Evolutionary conservation across 2,888 invertebrate genomes (phyloP).

Genomic region (Subacronicta megacephala): DNA sequence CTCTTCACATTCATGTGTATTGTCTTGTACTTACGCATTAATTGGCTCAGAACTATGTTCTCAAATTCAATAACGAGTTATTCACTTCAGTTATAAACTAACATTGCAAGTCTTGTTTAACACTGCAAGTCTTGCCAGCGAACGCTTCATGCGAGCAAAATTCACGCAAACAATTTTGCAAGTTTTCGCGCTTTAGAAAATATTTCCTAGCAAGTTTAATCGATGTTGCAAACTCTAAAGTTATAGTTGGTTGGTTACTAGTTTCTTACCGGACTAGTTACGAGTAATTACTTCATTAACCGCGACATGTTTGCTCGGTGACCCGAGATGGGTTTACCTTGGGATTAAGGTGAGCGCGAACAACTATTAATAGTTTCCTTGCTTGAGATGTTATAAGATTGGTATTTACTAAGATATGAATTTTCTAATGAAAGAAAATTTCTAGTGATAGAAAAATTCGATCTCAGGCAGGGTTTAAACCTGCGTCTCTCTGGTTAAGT

Average conservation of each 20-base stretch:
- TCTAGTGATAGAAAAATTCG: too few relatives aligned
- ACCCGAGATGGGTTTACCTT: constrained; percentile 34
- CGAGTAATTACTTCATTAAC: constrained; percentile 56
- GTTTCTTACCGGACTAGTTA: constrained; percentile 46
- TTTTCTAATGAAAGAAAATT: too few relatives aligned
- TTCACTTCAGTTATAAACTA: neutral
- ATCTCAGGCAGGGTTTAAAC: too few relatives aligned
- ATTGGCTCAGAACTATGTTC: neutral
- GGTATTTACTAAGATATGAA: too few relatives aligned
- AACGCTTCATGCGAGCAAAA: constrained; percentile 15
- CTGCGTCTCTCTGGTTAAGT: too few relatives aligned
- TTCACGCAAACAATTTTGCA: constrained; percentile 26
- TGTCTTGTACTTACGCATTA: too few relatives aligned
- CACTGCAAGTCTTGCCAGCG: neutral
- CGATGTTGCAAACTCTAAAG: constrained; percentile 48
- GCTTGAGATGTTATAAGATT: constrained; percentile 1
- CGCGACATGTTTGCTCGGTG: constrained; percentile 45
- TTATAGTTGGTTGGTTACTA: constrained; percentile 51
- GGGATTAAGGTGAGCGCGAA: constrained; percentile 20
- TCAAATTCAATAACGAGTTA: neutral
- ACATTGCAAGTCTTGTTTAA: neutral
- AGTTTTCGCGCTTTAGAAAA: constrained; percentile 42
- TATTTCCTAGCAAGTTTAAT: constrained; percentile 52
- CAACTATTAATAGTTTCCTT: constrained; percentile 19
- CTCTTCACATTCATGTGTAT: too few relatives aligned